These are phyloP conservation scores for Hydrolagus affinis DNA, from an alignment of 2,113 vertebrate species.

Conservation along the genomic window DNA sequence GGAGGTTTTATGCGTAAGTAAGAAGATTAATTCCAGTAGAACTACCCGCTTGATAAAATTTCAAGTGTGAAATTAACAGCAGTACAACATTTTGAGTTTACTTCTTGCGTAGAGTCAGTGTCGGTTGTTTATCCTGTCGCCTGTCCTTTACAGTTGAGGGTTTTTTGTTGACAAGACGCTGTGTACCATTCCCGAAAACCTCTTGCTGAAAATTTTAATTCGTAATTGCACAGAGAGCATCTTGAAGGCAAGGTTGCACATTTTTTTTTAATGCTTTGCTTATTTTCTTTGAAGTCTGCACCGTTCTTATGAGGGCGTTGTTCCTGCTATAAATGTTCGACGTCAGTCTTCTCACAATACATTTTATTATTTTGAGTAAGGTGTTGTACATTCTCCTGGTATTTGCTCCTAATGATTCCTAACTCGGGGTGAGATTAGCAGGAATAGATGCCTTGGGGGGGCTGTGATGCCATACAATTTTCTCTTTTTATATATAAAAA, in stretches of 20 bases:
- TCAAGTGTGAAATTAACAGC: not conserved
- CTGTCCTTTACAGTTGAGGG: no score
- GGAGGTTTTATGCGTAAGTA: not conserved
- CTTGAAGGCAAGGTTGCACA: no score
- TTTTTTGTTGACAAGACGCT: not conserved
- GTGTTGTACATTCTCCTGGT: no score
- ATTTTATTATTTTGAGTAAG: no score
- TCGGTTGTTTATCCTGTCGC: not conserved
- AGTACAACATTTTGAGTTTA: not conserved
- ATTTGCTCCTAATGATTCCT: not conserved
- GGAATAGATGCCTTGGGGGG: not conserved
- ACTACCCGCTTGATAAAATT: not conserved
- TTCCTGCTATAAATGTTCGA: no score
- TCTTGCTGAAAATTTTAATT: not conserved
- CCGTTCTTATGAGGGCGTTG: no score
- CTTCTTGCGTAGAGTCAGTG: not conserved
- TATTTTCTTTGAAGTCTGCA: no score
- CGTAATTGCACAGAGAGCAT: not conserved
- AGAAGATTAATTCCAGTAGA: not conserved
- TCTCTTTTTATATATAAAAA: not conserved
- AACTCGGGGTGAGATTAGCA: not conserved
- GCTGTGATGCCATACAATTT: not conserved
- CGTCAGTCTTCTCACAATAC: no score
- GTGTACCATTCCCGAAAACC: not conserved
- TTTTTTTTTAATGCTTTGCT: no score